Conservation (phyloP, 2,113 vertebrate genomes). For the Oreochromis tanganicae region DNA sequence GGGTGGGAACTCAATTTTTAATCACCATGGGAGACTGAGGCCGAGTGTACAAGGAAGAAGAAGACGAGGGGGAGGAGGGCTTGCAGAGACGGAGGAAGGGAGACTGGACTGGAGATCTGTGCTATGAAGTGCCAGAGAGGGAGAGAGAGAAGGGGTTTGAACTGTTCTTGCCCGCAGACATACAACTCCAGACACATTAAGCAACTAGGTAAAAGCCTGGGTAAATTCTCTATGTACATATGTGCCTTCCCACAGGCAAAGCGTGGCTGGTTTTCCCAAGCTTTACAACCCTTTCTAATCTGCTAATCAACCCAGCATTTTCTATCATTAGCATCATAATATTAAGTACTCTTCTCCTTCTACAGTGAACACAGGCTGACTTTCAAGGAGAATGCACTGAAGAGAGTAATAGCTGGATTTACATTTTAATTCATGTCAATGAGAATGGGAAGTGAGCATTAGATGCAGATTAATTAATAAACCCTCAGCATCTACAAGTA, state of each 20-base stretch:
- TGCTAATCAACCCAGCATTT: not conserved
- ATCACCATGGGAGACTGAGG: constrained; percentile 45
- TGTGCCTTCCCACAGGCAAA: not conserved
- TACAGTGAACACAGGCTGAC: not conserved
- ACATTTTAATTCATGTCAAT: constrained; percentile 21
- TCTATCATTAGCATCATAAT: not conserved
- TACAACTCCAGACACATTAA: not conserved
- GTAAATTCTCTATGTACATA: not conserved
- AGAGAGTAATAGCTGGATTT: constrained; percentile 23
- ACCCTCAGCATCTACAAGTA: not conserved
- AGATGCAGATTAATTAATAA: constrained; percentile 16
- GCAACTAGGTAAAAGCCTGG: not conserved
- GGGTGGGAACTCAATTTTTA: constrained; percentile 55
- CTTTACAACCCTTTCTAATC: not conserved
- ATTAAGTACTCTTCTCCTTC: not conserved
- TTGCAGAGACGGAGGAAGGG: not conserved
- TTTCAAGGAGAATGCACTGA: not conserved
- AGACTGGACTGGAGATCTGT: not conserved
- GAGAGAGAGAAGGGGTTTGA: not conserved
- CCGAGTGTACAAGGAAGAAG: not conserved
- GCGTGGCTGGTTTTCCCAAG: not conserved
- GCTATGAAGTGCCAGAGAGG: not conserved
- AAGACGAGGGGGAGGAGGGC: constrained; percentile 15
- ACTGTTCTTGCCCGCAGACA: constrained; percentile 14
- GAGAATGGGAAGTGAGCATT: constrained; percentile 10